phyloP scores from a whole-genome alignment of 1,140 invertebrate genomes.

The Halotydeus destructor region DNA sequence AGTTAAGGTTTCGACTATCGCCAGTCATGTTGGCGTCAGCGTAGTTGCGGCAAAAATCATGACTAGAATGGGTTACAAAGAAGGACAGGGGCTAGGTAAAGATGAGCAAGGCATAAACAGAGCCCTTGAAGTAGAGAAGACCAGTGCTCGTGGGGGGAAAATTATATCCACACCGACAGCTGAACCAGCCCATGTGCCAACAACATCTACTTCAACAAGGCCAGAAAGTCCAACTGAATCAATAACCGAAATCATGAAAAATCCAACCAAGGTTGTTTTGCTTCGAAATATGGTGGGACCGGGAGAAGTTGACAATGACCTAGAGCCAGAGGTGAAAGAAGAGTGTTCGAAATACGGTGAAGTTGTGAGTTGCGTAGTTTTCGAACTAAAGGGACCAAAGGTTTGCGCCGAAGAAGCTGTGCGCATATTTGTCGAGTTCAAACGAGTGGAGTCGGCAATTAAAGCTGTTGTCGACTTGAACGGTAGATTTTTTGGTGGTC shows the following conservation, averaged over 20 bases:
- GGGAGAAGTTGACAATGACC: slow-evolving; percentile 87
- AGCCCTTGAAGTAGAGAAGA: slow-evolving; percentile 88
- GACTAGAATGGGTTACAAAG: slow-evolving; percentile 96
- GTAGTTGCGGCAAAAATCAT: slow-evolving; percentile 87
- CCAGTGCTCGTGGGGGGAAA: slow-evolving; percentile 83
- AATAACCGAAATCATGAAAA: slow-evolving; percentile 86
- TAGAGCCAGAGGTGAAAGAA: slow-evolving; percentile 96
- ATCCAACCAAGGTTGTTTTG: slow-evolving; percentile 78
- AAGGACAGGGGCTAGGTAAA: slow-evolving; percentile 69
- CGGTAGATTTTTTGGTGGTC: slow-evolving; percentile 83
- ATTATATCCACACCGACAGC: slow-evolving; percentile 39
- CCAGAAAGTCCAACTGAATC: slow-evolving; percentile 32
- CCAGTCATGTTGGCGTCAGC: slow-evolving; percentile 8
- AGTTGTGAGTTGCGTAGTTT: slow-evolving; percentile 36
- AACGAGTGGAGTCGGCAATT: slow-evolving; percentile 84
- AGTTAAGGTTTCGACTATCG: slow-evolving; percentile 4
- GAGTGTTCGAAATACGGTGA: slow-evolving; percentile 97
- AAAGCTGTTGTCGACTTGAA: slow-evolving; percentile 94
- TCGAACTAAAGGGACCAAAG: slow-evolving; percentile 18
- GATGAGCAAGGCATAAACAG: slow-evolving; percentile 94
- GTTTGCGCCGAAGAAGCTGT: slow-evolving; percentile 69
- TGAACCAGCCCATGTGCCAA: neutral
- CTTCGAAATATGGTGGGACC: slow-evolving; percentile 92
- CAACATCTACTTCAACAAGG: slow-evolving; percentile 12
- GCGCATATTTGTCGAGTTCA: slow-evolving; percentile 94